Conservation (phyloP, 2,113 vertebrate genomes). For the Tupaia chinensis region DNA sequence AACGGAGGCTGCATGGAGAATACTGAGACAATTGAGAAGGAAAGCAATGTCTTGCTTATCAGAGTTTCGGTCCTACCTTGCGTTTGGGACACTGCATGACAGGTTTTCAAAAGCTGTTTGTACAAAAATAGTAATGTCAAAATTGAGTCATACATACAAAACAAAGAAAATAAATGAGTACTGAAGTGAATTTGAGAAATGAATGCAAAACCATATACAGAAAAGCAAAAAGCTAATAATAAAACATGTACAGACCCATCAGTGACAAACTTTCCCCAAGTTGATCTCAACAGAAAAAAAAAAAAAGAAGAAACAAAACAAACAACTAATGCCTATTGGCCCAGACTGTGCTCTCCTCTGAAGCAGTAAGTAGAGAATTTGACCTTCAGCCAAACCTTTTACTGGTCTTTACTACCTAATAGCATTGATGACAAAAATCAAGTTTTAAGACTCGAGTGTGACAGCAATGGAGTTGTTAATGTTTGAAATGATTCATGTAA, state of each 20-base stretch:
- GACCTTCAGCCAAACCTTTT: background rate
- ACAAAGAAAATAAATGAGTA: slow-evolving; percentile 95
- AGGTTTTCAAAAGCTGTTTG: slow-evolving; percentile 99
- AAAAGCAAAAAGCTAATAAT: slow-evolving; percentile 84
- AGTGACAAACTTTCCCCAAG: slow-evolving; percentile 64
- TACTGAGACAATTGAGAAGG: slow-evolving; percentile 81
- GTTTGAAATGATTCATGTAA: slow-evolving; percentile 63
- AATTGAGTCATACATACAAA: slow-evolving; percentile 90
- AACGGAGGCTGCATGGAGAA: slow-evolving; percentile 74
- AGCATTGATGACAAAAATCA: slow-evolving; percentile 62
- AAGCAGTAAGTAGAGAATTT: background rate
- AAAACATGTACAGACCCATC: slow-evolving; percentile 80
- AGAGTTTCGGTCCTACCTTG: slow-evolving; percentile 95
- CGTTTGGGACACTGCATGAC: slow-evolving; percentile 97
- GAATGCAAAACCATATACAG: slow-evolving; percentile 88
- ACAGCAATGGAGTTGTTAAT: slow-evolving; percentile 49
- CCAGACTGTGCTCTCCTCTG: background rate
- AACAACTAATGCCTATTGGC: slow-evolving; percentile 25
- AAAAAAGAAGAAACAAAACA: slow-evolving; percentile 27
- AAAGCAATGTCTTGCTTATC: slow-evolving; percentile 87
- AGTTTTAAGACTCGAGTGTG: slow-evolving; percentile 48
- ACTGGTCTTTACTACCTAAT: slow-evolving; percentile 1
- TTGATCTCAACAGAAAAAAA: slow-evolving; percentile 59
- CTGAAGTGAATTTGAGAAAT: slow-evolving; percentile 86
- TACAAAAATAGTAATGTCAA: slow-evolving; percentile 94